phyloP scores from a whole-genome alignment of 2,888 invertebrate genomes.

The Epistrophella euchroma region DNA sequence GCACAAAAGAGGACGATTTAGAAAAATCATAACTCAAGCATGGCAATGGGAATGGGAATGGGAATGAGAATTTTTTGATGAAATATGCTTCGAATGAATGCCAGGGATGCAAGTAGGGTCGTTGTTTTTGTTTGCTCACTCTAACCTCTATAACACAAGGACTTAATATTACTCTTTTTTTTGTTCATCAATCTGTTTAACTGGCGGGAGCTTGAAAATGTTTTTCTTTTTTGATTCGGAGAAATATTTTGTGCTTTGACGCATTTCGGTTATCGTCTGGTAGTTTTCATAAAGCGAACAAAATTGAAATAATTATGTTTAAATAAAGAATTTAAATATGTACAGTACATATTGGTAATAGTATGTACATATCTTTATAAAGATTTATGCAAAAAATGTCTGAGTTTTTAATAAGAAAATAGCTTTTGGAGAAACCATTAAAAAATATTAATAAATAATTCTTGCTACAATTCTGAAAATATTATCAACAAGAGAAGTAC shows the following conservation, averaged over 20 bases:
- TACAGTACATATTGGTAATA: too few species aligned
- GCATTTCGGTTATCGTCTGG: constrained; percentile 71
- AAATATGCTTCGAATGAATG: constrained; percentile 63
- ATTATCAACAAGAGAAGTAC: too few species aligned
- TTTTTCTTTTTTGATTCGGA: background rate
- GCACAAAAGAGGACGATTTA: constrained; percentile 61
- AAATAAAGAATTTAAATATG: background rate
- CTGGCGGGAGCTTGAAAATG: constrained; percentile 25
- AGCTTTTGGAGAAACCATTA: background rate
- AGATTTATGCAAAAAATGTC: constrained; percentile 16
- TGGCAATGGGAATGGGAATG: constrained; percentile 59
- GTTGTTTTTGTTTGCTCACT: background rate
- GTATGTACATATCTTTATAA: too few species aligned
- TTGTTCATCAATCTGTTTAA: background rate
- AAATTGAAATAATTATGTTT: constrained; percentile 32
- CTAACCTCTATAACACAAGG: background rate
- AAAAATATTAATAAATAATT: background rate
- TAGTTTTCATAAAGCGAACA: constrained; percentile 55
- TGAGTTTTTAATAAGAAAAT: constrained; percentile 3
- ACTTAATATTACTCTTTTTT: constrained; percentile 1
- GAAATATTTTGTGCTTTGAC: constrained; percentile 57
- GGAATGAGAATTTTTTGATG: constrained; percentile 58
- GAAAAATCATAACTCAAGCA: constrained; percentile 74
- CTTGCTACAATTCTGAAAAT: too few species aligned
- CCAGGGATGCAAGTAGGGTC: constrained; percentile 27